Percentiles rank a stretch among this genome's conserved stretches.
These are phyloP conservation scores for Sebastes iracundus DNA, from an alignment of 2,797 vertebrate genomes.

Conservation along the genomic window DNA sequence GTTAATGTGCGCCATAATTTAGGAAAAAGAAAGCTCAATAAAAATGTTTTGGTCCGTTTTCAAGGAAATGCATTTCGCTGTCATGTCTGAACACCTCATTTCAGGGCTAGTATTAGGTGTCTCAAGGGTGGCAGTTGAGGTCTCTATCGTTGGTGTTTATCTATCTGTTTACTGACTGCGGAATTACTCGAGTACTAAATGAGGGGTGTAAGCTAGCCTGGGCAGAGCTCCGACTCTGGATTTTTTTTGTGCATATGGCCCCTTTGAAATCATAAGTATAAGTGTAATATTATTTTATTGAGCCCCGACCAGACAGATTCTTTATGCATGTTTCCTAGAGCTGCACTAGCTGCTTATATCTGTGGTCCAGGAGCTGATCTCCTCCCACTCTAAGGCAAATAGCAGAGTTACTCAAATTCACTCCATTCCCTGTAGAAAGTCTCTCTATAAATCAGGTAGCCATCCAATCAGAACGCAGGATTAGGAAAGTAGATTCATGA, in stretches of 20 bases:
- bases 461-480: conserved; percentile 61
- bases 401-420: conserved; percentile 53
- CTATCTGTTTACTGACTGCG: conserved; percentile 71
- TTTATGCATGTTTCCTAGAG: conserved; percentile 62
- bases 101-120: conserved; percentile 51
- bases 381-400: conserved; percentile 45
- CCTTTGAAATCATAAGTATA: conserved; percentile 73
- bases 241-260: conserved; percentile 31
- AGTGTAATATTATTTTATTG: conserved; percentile 75
- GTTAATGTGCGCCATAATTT: conserved; percentile 83
- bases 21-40: conserved; percentile 77
- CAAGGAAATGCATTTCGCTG: conserved; percentile 74
- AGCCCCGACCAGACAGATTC: conserved; percentile 68
- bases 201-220: conserved; percentile 45
- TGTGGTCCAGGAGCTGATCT: conserved; percentile 59
- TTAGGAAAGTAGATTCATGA: conserved; percentile 51
- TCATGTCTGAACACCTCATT: conserved; percentile 70
- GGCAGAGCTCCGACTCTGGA: conserved; percentile 24
- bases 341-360: conserved; percentile 58
- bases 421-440: conserved; percentile 33
- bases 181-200: conserved; percentile 61
- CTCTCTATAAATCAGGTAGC: conserved; percentile 34
- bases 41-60: conserved; percentile 66
- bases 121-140: conserved; percentile 51
- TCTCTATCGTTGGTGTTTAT: conserved; percentile 68